Evolutionary conservation across 2,888 invertebrate species (phyloP), one percentile per base, ranked within the genome.

Genomic region (Leucophora obtusa): DNA sequence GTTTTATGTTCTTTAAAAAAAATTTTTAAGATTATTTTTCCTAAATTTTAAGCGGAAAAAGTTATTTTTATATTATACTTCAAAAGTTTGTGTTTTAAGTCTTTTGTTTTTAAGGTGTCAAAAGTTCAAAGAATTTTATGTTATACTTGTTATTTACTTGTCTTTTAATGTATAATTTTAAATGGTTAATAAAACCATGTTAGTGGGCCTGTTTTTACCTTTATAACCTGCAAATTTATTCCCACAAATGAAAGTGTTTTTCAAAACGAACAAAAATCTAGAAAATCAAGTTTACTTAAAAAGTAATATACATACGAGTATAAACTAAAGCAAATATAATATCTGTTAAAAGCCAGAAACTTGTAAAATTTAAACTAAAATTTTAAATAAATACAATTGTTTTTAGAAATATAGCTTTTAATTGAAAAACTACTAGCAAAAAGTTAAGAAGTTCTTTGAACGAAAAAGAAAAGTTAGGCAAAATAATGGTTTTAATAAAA

Each of bases 191-290:
- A 60, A 72, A 77, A 81, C 51, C 59, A 70, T 77, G 81, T 77
- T 60, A 81, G 65, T 77, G 47, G 65, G 35, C 6, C 71, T 70
- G 14, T 8, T 17, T 28, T 54, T 15, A 54, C 28, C 56, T 11
- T 38, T 33, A n/a, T 7, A 53, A 43, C 17, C 11, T 47, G 43
- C 8, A 18, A 69, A 51, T 33, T 66, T 51, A 59, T 79, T 69
- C 63, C 59, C 65, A 66, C 53, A 65, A 81, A 70, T 70, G 81
- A 81, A 81, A 81, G 81, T 81, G 70, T 73, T 76, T 76, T 21
- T 59, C 17, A 28, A 28, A 28, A 28, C 4, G 1, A 28, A 60
- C 1, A 14, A 43, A 47, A n/a, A 5, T 14, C 43, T 14, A n/a
- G 43, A 47, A 47, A 47, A 47, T 47, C 43, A n/a, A 47, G 43